Conservation (phyloP, 2,113 vertebrate genomes). For the Tyrannus savana region DNA sequence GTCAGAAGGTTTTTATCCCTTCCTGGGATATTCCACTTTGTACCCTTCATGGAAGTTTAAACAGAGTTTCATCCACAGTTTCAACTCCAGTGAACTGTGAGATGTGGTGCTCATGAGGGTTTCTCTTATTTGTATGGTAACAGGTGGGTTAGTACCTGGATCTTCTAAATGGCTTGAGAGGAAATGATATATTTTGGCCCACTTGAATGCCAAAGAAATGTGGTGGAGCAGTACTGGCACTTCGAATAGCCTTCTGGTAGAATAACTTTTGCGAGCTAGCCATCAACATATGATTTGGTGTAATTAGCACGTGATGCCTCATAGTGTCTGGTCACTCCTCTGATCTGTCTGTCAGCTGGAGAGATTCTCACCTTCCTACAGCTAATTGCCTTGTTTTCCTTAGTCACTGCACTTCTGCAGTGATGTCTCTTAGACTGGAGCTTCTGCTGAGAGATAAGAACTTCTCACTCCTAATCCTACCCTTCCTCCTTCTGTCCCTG, state of each 20-base stretch:
- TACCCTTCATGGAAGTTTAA: not conserved
- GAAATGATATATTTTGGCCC: rapidly evolving
- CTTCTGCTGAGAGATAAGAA: not conserved
- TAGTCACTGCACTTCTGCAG: not conserved
- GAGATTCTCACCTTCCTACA: not conserved
- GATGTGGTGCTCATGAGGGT: not conserved
- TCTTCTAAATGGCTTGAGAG: not conserved
- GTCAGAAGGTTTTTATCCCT: not conserved
- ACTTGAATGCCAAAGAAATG: not conserved
- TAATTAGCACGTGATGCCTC: rapidly evolving
- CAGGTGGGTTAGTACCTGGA: rapidly evolving
- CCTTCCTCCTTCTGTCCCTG: not conserved
- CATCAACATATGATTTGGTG: rapidly evolving
- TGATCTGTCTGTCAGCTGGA: not conserved
- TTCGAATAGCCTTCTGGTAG: not conserved
- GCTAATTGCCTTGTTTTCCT: not conserved
- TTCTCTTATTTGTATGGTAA: not conserved
- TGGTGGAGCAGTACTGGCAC: not conserved
- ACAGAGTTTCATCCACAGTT: not conserved
- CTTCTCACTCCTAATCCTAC: not conserved
- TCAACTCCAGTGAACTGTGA: not conserved
- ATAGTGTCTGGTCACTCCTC: not conserved
- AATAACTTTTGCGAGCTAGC: not conserved
- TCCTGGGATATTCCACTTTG: not conserved
- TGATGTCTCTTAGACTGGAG: not conserved